Evolutionary conservation across 2,113 vertebrate species (phyloP), one percentile per base, ranked within the genome.

Genomic region (Pluvianellus socialis): DNA sequence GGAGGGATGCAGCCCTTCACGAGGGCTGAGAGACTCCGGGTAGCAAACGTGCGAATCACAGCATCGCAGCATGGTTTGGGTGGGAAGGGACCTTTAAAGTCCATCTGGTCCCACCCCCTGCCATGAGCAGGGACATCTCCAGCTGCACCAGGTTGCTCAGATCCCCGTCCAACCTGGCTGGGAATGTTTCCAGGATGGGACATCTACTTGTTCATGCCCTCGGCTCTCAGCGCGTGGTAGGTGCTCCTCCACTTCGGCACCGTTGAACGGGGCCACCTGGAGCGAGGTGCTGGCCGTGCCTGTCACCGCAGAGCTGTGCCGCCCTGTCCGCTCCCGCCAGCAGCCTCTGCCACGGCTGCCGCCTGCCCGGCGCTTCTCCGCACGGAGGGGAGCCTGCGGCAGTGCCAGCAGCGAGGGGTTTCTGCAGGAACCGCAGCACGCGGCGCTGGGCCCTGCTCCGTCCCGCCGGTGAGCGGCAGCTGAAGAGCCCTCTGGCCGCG

Each of bases 201-300:
- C 30, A 67, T 17, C 30, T 7, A 22, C 32, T 30, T 7, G 7
- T 23, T 67, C 65, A 1, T 14, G 55, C 55, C 59, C 5, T 2
- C 2, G 13, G 61, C 11, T 7, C 5, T 19, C 56, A 12, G 67
- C 9, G 55, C 3, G 0, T 0, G 0, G 28, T 6, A 14, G 66
- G 10, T 10, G n/a, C 2, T 26, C 2, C 59, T 80, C 52, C 14
- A 23, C 66, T 20, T 35, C 63, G 3, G 8, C 16, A 8, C 40
- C 27, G 50, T 27, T 2, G 1, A 8, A 1, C 4, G 2, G 40
- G 6, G 30, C 20, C 28, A 0, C 66, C 24, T 4, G 12, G 40
- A 20, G 12, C 0, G 20, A 44, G 1, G 32, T 2, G n/a, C 7
- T 3, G 40, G 44, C 0, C 1, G 18, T 4, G 9, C 6, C 13